Percentiles rank a stretch among this genome's conserved stretches.
These are phyloP conservation scores for Vulpes lagopus DNA, from an alignment of 2,113 vertebrate genomes.

Conservation along the genomic window DNA sequence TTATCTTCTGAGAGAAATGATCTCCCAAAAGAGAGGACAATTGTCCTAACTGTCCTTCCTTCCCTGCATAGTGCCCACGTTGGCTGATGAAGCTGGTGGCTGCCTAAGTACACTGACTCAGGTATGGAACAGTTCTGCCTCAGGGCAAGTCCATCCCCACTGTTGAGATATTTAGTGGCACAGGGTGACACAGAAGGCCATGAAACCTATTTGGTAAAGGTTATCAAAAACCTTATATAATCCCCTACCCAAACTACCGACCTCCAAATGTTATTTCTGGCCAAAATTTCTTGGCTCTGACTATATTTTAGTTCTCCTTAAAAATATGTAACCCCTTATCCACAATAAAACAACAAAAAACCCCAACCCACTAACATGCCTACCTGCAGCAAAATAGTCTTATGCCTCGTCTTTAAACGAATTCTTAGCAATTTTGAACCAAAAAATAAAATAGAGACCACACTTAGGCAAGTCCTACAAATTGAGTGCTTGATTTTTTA, in stretches of 20 bases:
- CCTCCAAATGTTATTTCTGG: not conserved
- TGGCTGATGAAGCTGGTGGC: not conserved
- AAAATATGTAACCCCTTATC: not conserved
- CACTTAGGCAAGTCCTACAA: not conserved
- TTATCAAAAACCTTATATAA: not conserved
- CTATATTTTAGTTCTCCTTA: not conserved
- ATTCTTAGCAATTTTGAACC: not conserved
- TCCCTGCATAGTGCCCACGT: not conserved
- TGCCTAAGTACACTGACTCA: not conserved
- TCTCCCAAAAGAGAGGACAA: not conserved
- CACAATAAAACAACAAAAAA: not conserved
- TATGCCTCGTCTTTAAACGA: not conserved
- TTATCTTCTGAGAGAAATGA: not conserved
- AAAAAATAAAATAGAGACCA: not conserved
- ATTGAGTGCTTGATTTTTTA: conserved; percentile 41
- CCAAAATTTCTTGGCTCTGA: not conserved
- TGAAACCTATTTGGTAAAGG: not conserved
- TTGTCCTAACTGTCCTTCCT: not conserved
- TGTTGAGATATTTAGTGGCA: not conserved
- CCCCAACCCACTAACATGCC: not conserved
- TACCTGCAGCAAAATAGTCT: not conserved
- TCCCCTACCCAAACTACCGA: not conserved
- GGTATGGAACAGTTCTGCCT: not conserved
- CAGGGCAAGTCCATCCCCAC: not conserved
- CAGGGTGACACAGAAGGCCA: not conserved